Evolutionary conservation across 92 coral and sea anemone genomes (phyloP), one percentile per base, ranked within the genome.

Genomic region (Muricea muricata): DNA sequence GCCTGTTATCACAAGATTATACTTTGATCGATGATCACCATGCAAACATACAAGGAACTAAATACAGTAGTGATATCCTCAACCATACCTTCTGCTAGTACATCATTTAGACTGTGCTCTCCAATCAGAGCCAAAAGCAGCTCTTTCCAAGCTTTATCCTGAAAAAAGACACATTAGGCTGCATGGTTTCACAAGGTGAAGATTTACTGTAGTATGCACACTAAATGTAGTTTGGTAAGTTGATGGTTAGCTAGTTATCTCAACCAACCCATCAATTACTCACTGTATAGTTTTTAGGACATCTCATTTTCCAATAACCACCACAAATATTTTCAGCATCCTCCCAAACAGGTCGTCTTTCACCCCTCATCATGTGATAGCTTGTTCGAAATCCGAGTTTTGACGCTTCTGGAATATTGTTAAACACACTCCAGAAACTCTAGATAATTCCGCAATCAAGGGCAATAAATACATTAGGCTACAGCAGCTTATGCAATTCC

Each of bases 401-500:
- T 20, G 97, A 89, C 0, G 99, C 87, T 29, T 35, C 77, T 9
- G 99, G 99, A 6, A 96, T 91, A 56, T 96, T 96, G 79, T 96
- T 96, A 68, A 87, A 96, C 54, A 96, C 99, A 89, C 99, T 96
- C 99, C 99, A 96, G 76, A 96, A 96, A 89, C 99, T 96, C 99
- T 96, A 78, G n/a, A 85, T 74, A 48, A 29, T 14, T 12, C 24
- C 13, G 17, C 24, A 20, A 60, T 23, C 29, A 60, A 60, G 56
- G n/a, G n/a, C n/a, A n/a, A n/a, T n/a, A n/a, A n/a, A n/a, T n/a
- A n/a, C n/a, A 47, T 47, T 12, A 47, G 56, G n/a, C 1, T 20
- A 47, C 7, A 47, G 56, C 56, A 47, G 1, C 13, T n/a, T n/a
- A n/a, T n/a, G n/a, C n/a, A n/a, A n/a, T n/a, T n/a, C n/a, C n/a